These are phyloP conservation scores for Bombus breviceps DNA, from an alignment of 1,140 invertebrate genomes.

Conservation along the genomic window DNA sequence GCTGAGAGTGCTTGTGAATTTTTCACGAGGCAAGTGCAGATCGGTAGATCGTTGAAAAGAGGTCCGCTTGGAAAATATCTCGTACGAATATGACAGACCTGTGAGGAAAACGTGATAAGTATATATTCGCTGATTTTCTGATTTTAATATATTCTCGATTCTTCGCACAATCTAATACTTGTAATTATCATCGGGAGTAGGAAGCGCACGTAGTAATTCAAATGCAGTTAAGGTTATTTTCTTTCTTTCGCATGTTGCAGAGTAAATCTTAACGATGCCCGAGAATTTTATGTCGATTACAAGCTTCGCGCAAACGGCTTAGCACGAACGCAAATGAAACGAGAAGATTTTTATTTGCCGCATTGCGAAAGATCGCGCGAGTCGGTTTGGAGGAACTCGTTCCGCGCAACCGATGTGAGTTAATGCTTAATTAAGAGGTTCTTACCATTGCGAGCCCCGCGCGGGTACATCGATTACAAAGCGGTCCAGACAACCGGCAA, in stretches of 20 bases:
- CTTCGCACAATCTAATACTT: background rate
- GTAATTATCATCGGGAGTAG: background rate
- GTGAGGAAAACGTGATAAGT: too few species aligned
- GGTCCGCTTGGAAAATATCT: too few species aligned
- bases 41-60: too few species aligned
- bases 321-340: background rate
- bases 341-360: background rate
- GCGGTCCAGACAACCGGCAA: background rate
- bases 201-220: background rate
- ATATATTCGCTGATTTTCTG: too few species aligned
- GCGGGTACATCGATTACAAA: background rate
- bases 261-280: background rate
- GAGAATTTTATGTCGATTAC: background rate
- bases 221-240: too few species aligned
- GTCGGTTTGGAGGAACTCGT: background rate
- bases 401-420: background rate
- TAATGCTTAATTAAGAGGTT: conserved; percentile 39
- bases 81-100: too few species aligned
- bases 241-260: background rate
- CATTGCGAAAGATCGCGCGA: conserved; percentile 13
- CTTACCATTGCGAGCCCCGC: background rate
- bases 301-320: background rate
- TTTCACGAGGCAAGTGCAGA: too few species aligned
- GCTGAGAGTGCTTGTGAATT: too few species aligned
- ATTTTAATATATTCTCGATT: background rate